Percentiles rank a stretch among this genome's conserved stretches.
phyloP scores from a whole-genome alignment of 2,113 vertebrate genomes.

The Noturus placidus region DNA sequence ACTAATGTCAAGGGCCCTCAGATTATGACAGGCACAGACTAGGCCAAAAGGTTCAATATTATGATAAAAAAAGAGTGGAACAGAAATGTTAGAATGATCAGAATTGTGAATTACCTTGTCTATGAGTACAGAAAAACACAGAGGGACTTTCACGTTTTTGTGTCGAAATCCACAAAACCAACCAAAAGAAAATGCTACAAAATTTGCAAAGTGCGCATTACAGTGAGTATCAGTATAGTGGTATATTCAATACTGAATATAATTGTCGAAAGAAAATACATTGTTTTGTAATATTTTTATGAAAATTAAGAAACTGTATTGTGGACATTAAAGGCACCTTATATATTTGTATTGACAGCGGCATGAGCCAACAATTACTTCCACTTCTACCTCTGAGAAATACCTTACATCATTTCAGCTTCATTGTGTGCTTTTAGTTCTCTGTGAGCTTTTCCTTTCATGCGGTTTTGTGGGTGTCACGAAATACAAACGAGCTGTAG shows the following conservation, averaged over 20 bases:
- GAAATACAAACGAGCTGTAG: background rate
- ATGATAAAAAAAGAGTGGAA: background rate
- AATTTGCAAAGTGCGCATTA: background rate
- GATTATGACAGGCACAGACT: background rate
- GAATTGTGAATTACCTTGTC: background rate
- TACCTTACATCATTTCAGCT: background rate
- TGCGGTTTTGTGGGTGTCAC: background rate
- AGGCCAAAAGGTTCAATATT: background rate
- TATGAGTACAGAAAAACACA: background rate
- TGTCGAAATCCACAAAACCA: background rate
- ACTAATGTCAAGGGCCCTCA: background rate
- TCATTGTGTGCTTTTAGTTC: background rate
- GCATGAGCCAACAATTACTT: background rate
- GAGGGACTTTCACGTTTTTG: background rate
- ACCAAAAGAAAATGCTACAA: background rate
- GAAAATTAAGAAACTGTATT: background rate
- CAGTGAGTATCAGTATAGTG: background rate
- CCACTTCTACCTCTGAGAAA: background rate
- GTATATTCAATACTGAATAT: background rate
- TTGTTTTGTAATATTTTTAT: background rate
- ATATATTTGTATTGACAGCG: background rate
- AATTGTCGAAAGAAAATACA: too few species aligned
- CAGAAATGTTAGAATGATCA: background rate
- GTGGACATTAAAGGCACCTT: background rate
- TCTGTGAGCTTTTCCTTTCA: too few species aligned